Base-by-base conservation (phyloP, 2,888 invertebrate species). In the Papilio elwesi region DNA sequence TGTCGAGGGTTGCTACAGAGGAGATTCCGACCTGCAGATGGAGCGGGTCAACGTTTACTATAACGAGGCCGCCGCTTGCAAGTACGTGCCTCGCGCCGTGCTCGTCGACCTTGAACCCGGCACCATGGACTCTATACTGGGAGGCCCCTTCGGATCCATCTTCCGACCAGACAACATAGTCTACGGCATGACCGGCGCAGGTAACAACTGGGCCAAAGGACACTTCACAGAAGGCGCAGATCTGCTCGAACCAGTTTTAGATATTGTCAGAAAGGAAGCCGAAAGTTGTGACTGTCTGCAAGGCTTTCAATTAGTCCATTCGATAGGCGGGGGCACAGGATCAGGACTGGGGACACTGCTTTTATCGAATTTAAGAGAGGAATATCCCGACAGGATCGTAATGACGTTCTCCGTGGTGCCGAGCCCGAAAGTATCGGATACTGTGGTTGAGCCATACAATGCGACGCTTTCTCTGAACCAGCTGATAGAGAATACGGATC, bases 1-100 rank as follows among this genome's bases (percentile, higher is more conserved):
- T 81, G 95, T 95, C 0, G 76, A 79, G 4, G 91, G 92, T 2
- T 77, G 79, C 69, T 96, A 95, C 85, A 87, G 93, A 76, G 96
- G 96, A 6, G 96, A 96, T 83, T 95, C 95, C 0, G 96, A 96
- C 76, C 91, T 97, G 3, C 97, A 97, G 84, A 85, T 96, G 59
- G 96, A 97, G 87, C 92, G 97, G 73, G 96, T 97, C 81, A 96
- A 96, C 82, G 97, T 97, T 4, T 97, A 96, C 84, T 97, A 95
- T 92, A 96, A 96, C 82, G 96, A 96, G 83, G 96, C 95, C 0
- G 80, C 88, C 10, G 83, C 81, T 13, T 77, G 83, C 38, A 90
- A 89, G 77, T 92, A 82, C 76, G 92, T 92, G 0, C 92, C 92
- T 3, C 84, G 92, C 62, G 89, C 91, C 0, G 82, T 91, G 4